A percentile compares a stretch with the other conserved stretches of the same genome.
Evolutionary conservation across 2,888 invertebrate species (phyloP).

Genomic region (Crematogaster levior): DNA sequence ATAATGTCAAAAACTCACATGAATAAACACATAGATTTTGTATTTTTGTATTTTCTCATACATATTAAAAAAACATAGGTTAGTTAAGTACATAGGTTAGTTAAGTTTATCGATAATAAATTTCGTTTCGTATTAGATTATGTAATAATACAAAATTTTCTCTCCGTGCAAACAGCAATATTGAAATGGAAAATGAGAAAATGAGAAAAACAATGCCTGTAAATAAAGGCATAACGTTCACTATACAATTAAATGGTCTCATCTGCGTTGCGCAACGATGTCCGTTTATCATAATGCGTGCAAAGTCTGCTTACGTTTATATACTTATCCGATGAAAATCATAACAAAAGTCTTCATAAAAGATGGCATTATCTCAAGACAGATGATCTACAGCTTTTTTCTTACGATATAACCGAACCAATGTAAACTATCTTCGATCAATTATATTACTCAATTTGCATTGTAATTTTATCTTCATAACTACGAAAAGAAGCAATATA

Average conservation of each 20-base stretch:
- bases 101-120: not conserved
- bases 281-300: constrained; percentile 7
- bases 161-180: not conserved
- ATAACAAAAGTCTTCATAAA: constrained; percentile 22
- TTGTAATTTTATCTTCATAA: constrained; percentile 14
- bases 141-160: not conserved
- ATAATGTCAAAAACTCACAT: not conserved
- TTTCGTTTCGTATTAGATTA: not conserved
- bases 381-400: not conserved
- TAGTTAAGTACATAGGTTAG: not conserved
- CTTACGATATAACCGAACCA: not conserved
- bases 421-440: not conserved
- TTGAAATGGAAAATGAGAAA: not conserved
- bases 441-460: not conserved
- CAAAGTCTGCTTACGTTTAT: not conserved
- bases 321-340: constrained; percentile 37
- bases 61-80: too few species aligned
- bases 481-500: not conserved
- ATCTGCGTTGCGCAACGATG: constrained; percentile 22
- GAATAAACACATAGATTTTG: not conserved
- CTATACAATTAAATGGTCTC: not conserved
- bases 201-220: not conserved
- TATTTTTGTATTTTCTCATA: too few species aligned
- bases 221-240: not conserved
- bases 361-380: constrained; percentile 22